Evolutionary conservation across 2,797 vertebrate species (phyloP), one percentile per base, ranked within the genome.

Genomic region (Scomberomorus guttatus): DNA sequence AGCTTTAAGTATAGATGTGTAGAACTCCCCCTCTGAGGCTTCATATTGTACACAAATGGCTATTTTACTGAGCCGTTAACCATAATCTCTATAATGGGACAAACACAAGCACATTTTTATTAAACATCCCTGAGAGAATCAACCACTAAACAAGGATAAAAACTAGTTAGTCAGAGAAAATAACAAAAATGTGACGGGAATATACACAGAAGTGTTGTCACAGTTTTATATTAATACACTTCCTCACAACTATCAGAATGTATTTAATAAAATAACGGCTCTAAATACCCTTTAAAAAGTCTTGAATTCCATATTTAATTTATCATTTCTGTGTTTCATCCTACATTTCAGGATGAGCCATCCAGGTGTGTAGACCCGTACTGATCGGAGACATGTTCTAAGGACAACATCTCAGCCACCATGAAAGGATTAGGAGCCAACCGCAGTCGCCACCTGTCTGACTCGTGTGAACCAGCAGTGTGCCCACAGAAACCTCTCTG

Each of bases 371-470:
- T 90, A 89, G 84, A 86, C 87, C 87, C 65, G 15, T 52, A 32
- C 52, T 87, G 85, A 86, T 81, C 72, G 81, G 72, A 82, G 88
- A 81, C 44, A 97, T 97, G 97, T 89, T 95, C 85, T 97, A 92
- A 94, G 76, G 82, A 73, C 77, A 20, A 85, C 76, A 67, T 73
- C 65, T 64, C 68, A 71, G 87, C 90, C 91, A 94, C 92, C 94
- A 99, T 99, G 98, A 99, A 99, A 96, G 97, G 98, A 93, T 96
- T 99, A 95, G 97, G 97, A 95, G 95, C 97, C 91, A 97, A 97
- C 93, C 98, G 97, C 93, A 96, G 96, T 88, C 98, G 97, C 78
- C 98, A 98, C 92, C 96, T 99, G 81, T 99, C 98, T 0, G 98
- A 99, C 86, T 97, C 97, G 69, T 96, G 98, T 91, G 98, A 99